Conservation (phyloP, 2,888 invertebrate genomes). For the Kuschelorhynchus macadamiae region DNA sequence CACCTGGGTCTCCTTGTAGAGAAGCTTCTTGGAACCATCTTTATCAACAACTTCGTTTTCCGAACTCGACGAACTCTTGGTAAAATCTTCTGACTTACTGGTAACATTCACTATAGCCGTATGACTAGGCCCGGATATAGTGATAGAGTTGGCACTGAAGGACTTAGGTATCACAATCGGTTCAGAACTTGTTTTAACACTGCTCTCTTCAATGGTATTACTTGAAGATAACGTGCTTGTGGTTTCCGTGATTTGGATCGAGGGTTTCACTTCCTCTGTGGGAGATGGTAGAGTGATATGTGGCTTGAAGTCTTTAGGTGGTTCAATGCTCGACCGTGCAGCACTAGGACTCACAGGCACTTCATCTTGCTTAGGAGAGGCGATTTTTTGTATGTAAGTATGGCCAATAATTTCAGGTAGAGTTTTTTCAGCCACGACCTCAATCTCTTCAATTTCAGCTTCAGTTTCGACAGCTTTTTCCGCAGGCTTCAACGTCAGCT, state of each 20-base stretch:
- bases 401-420: not conserved
- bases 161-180: constrained; percentile 15
- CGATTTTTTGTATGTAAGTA: too few relatives aligned
- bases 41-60: constrained; percentile 49
- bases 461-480: constrained; percentile 7
- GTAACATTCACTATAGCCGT: constrained; percentile 63
- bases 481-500: constrained; percentile 29
- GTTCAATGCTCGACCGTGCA: too few relatives aligned
- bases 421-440: constrained; percentile 44
- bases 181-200: constrained; percentile 19
- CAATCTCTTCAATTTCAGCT: constrained; percentile 43
- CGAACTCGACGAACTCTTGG: constrained; percentile 25
- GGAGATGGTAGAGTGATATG: too few relatives aligned
- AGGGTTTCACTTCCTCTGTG: too few relatives aligned
- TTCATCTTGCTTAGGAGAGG: too few relatives aligned
- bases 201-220: constrained; percentile 29
- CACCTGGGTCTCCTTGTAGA: constrained; percentile 65
- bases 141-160: constrained; percentile 52
- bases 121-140: constrained; percentile 64
- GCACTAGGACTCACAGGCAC: too few relatives aligned
- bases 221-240: constrained; percentile 15
- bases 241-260: not conserved
- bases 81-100: constrained; percentile 52
- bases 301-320: too few relatives aligned
- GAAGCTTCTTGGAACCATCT: constrained; percentile 55